These are phyloP conservation scores for Nothura maculosa DNA, from an alignment of 2,797 vertebrate genomes.

Conservation along the genomic window DNA sequence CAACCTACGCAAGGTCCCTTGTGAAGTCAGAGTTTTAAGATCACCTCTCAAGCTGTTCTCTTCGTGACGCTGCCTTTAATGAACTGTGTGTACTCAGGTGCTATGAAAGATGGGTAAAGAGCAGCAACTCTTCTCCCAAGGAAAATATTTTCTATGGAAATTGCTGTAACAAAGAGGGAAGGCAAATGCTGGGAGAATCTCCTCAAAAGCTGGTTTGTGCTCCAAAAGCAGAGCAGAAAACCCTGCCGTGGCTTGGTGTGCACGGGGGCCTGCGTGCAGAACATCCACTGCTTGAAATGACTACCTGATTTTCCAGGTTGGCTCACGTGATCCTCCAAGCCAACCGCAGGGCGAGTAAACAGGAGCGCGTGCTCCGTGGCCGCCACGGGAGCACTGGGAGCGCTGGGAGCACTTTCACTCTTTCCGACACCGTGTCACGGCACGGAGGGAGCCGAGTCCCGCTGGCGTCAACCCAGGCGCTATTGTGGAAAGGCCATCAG, in stretches of 20 bases:
- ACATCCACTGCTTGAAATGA: neutral
- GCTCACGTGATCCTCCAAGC: neutral
- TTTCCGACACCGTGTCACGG: slow-evolving; percentile 63
- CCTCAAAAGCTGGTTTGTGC: neutral
- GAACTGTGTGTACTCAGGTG: slow-evolving; percentile 66
- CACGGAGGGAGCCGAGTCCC: neutral
- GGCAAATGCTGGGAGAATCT: neutral
- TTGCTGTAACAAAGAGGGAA: neutral
- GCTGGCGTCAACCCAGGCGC: slow-evolving; percentile 86
- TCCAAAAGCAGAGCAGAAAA: neutral
- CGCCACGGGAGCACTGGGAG: neutral
- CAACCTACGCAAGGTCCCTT: slow-evolving; percentile 5
- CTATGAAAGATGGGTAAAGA: slow-evolving; percentile 30
- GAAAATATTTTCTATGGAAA: slow-evolving; percentile 57
- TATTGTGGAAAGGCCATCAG: slow-evolving; percentile 86
- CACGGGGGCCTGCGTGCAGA: accelerated
- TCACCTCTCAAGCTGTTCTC: neutral
- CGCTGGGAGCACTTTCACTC: slow-evolving; percentile 80
- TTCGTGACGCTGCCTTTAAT: slow-evolving; percentile 16
- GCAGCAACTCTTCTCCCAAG: slow-evolving; percentile 55
- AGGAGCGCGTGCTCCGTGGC: neutral
- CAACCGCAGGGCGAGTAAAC: neutral
- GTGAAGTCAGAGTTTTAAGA: neutral
- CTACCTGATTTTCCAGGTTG: neutral
- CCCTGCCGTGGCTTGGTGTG: neutral